Evolutionary conservation across 2,113 vertebrate genomes (phyloP).

Genomic region (Oncorhynchus keta): DNA sequence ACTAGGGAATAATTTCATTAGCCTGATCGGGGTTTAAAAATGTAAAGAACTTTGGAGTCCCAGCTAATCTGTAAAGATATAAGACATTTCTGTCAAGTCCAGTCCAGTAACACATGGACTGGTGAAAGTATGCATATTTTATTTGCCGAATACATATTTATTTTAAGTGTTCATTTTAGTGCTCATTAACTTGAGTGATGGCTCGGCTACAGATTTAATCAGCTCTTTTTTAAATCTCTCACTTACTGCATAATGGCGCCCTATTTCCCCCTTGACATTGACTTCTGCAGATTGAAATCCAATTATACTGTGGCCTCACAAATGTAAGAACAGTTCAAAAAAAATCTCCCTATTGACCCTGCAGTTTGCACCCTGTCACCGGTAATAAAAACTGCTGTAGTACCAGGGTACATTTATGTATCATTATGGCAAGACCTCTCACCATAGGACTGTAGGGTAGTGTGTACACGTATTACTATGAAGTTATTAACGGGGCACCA

Average conservation of each 20-base stretch:
- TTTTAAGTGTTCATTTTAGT: constrained; percentile 59
- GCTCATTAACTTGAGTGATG: constrained; percentile 68
- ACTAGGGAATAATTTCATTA: no score
- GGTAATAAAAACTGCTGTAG: not conserved
- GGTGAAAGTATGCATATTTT: constrained; percentile 59
- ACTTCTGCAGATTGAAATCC: constrained; percentile 24
- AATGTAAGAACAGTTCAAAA: not conserved
- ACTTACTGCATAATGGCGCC: constrained; percentile 42
- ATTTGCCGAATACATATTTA: constrained; percentile 18
- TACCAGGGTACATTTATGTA: not conserved
- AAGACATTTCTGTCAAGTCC: constrained; percentile 17
- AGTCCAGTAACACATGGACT: constrained; percentile 23
- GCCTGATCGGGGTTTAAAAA: not conserved
- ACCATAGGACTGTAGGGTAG: no score
- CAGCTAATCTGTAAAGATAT: not conserved
- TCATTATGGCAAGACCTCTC: not conserved
- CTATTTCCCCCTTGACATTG: constrained; percentile 55
- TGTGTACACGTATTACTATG: no score
- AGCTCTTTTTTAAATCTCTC: constrained; percentile 54
- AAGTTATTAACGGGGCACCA: no score
- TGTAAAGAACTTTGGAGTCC: no score
- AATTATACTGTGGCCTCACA: constrained; percentile 13
- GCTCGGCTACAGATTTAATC: constrained; percentile 60
- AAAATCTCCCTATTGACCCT: no score
- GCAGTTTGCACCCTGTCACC: not conserved